phyloP scores from a whole-genome alignment of 2,888 invertebrate species.

The Sphaerophoria taeniata region DNA sequence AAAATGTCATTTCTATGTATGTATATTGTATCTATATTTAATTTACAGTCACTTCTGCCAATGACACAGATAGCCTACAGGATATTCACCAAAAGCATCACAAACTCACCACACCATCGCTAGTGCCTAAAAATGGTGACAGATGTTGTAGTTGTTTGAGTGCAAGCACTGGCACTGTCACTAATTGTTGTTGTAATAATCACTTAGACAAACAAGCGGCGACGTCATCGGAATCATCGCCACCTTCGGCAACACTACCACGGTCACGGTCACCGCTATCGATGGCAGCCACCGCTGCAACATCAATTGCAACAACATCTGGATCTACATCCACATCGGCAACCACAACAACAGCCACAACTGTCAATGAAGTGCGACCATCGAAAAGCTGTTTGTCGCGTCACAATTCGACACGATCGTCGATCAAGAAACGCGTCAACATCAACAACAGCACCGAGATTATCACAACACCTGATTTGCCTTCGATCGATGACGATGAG shows the following conservation, averaged over 20 bases:
- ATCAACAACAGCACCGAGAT: conserved; percentile 81
- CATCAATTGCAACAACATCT: conserved; percentile 36
- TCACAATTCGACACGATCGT: conserved; percentile 81
- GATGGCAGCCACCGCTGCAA: conserved; percentile 31
- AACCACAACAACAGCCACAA: conserved; percentile 75
- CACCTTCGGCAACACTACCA: conserved; percentile 41
- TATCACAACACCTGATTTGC: conserved; percentile 80
- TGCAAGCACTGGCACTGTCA: conserved; percentile 49
- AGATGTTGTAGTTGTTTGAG: conserved; percentile 23
- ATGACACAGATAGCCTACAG: conserved; percentile 59
- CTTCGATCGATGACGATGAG: conserved; percentile 85
- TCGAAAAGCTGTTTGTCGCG: conserved; percentile 81
- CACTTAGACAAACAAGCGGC: conserved; percentile 41
- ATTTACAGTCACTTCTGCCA: conserved; percentile 61
- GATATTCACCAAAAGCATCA: conserved; percentile 33
- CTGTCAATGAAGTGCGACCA: conserved; percentile 76
- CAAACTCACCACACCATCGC: conserved; percentile 29
- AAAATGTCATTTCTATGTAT: conserved; percentile 31
- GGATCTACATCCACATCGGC: conserved; percentile 51
- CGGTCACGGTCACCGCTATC: conserved; percentile 54
- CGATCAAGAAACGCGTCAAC: conserved; percentile 82
- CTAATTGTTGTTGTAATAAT: conserved; percentile 22
- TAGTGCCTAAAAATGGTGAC: conserved; percentile 59
- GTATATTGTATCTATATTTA: conserved; percentile 57
- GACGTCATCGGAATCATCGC: conserved; percentile 40